Evolutionary conservation across 2,888 invertebrate species (phyloP).

Genomic region (Cephus rjabovi): DNA sequence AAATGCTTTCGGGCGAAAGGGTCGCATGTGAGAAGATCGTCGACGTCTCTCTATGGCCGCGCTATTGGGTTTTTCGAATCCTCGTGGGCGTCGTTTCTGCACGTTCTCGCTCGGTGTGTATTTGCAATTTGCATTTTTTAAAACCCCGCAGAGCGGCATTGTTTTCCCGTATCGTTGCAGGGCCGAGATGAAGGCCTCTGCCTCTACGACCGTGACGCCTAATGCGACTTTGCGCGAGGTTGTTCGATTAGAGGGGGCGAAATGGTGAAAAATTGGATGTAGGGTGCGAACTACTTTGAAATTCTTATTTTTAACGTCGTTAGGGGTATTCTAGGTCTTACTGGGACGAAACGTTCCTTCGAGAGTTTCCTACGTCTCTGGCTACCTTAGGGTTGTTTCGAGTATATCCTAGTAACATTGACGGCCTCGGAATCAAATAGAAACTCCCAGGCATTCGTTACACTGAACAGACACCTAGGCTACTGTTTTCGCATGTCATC

Average conservation of each 20-base stretch:
- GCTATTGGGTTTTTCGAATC: not conserved
- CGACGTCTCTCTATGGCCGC: not conserved
- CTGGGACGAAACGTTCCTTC: not conserved
- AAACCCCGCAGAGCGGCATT: not conserved
- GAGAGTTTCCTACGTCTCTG: not conserved
- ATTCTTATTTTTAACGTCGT: not conserved
- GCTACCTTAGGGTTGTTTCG: not conserved
- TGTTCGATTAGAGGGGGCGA: not conserved
- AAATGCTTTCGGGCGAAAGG: slow-evolving; percentile 33
- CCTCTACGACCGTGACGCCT: too few relatives aligned
- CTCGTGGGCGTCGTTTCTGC: not conserved
- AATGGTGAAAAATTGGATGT: not conserved
- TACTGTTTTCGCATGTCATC: not conserved
- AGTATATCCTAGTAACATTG: not conserved
- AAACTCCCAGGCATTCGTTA: not conserved
- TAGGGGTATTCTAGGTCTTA: not conserved
- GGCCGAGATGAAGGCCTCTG: not conserved
- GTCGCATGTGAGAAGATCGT: slow-evolving; percentile 12
- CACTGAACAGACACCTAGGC: not conserved
- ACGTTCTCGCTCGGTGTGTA: not conserved
- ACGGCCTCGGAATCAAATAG: not conserved
- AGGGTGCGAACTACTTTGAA: not conserved
- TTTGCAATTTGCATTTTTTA: not conserved
- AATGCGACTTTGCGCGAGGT: not conserved
- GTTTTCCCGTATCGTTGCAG: not conserved